Evolutionary conservation across 1,140 invertebrate species (phyloP).

Genomic region (Heliconius hewitsoni): DNA sequence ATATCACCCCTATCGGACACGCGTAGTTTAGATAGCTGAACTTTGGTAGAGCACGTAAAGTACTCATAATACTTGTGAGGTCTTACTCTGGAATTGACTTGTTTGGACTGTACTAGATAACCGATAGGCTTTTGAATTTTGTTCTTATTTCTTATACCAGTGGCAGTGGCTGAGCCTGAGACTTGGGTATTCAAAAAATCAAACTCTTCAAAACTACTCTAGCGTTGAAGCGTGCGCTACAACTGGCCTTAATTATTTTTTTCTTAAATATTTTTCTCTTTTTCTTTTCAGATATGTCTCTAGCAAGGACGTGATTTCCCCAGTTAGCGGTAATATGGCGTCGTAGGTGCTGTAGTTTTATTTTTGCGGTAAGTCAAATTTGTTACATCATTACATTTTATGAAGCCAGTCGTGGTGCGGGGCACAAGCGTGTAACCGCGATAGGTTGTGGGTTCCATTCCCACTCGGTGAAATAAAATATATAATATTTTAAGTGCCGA

Average conservation of each 20-base stretch:
- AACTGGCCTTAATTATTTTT: no score
- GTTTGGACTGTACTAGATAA: neutral
- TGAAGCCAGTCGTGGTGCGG: neutral
- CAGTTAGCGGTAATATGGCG: slow-evolving; percentile 46
- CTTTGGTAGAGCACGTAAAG: slow-evolving; percentile 28
- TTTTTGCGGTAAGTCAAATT: slow-evolving; percentile 41
- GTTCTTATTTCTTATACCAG: no score
- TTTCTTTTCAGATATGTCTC: slow-evolving; percentile 54
- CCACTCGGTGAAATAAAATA: no score
- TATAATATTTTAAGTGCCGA: no score
- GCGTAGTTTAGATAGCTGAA: slow-evolving; percentile 32
- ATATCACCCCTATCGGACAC: slow-evolving; percentile 31
- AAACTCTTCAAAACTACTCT: no score
- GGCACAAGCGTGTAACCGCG: no score
- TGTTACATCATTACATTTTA: neutral
- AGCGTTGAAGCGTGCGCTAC: no score
- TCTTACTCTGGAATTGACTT: neutral
- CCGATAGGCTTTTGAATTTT: no score
- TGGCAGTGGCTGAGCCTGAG: no score
- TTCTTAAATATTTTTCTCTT: neutral
- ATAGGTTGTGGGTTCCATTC: no score
- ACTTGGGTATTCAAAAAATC: no score
- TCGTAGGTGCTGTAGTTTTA: slow-evolving; percentile 47
- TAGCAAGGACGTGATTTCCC: slow-evolving; percentile 52
- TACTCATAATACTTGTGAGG: slow-evolving; percentile 15